Base-by-base conservation (phyloP, 35 echinoderm and acorn worm genomes). In the Strongylocentrotus purpuratus region DNA sequence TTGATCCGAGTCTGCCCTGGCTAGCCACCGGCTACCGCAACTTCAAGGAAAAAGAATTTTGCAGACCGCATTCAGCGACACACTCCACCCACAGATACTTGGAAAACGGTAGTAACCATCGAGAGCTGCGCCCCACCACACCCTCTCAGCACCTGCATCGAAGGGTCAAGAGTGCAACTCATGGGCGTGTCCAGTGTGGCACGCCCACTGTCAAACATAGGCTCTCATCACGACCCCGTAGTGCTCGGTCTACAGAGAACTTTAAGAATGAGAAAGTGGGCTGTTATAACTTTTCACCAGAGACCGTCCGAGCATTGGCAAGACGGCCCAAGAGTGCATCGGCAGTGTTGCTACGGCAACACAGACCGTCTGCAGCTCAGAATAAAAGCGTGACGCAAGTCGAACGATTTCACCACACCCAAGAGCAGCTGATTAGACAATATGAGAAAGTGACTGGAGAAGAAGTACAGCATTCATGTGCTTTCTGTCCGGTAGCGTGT, bases 401-500 rank as follows among this genome's bases (percentile, higher is more conserved):
- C 32, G 96, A 97, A 52, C 94, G 95, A 55, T 71, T 95, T 25
- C 94, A 94, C 86, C 86, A 96, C 93, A 58, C 78, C 48, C 92
- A 95, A 85, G 46, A 90, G 92, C 78, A 87, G 61, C 31, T 96
- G 45, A 96, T 87, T 31, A 95, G 88, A 20, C 93, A 92, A 22
- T 95, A 78, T 25, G 86, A 95, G 33, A 94, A 97, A 91, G 95
- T 95, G 6, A 87, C 96, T 78, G 92, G 71, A 48, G 93, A 92
- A 31, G 93, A 92, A 46, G 92, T 94, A n/a, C 61, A 97, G 31
- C 95, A 96, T 22, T 59, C 32, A 45, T 99, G 98, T 95, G 94
- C 96, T 13, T 99, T 96, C 61, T 99, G 98, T 95, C 98, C 97
- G 28, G 97, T 96, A 10, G 97, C 97, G n/a, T 97, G 97, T 95